A percentile compares a stretch with the other conserved stretches of the same genome.
These are phyloP conservation scores for Periophthalmus magnuspinnatus DNA, from an alignment of 2,797 vertebrate species.

Conservation along the genomic window DNA sequence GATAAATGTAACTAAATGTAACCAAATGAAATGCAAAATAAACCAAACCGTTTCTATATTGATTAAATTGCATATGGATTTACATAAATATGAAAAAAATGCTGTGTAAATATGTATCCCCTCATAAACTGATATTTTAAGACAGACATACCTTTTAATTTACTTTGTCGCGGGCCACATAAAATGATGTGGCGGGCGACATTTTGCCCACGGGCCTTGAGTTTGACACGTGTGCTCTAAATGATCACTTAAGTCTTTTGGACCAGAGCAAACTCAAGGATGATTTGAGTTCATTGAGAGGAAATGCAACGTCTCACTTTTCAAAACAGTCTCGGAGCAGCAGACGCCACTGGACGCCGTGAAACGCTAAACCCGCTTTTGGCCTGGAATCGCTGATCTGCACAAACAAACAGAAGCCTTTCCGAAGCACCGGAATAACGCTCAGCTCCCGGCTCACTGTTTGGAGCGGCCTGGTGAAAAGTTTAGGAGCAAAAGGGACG, in stretches of 20 bases:
- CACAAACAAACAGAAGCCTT: conserved; percentile 52
- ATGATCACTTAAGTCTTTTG: conserved; percentile 16
- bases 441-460: conserved; percentile 3
- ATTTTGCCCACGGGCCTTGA: no score
- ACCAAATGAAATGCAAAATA: no score
- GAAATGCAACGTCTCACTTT: conserved; percentile 51
- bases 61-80: no score
- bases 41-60: no score
- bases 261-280: conserved; percentile 32
- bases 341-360: conserved; percentile 45
- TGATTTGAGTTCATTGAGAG: conserved; percentile 43
- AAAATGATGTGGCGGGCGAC: no score
- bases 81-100: no score
- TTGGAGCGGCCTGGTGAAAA: conserved; percentile 32
- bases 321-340: conserved; percentile 54
- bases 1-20: no score
- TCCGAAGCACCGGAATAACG: conserved; percentile 16
- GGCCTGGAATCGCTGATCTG: conserved; percentile 50
- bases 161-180: no score
- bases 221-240: no score
- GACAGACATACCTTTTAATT: no score
- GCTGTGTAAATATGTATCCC: no score
- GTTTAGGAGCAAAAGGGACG: conserved; percentile 2
- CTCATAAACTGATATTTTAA: no score
- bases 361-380: conserved; percentile 36